Evolutionary conservation across 1,140 invertebrate species (phyloP).

Genomic region (Thaumatotibia leucotreta): DNA sequence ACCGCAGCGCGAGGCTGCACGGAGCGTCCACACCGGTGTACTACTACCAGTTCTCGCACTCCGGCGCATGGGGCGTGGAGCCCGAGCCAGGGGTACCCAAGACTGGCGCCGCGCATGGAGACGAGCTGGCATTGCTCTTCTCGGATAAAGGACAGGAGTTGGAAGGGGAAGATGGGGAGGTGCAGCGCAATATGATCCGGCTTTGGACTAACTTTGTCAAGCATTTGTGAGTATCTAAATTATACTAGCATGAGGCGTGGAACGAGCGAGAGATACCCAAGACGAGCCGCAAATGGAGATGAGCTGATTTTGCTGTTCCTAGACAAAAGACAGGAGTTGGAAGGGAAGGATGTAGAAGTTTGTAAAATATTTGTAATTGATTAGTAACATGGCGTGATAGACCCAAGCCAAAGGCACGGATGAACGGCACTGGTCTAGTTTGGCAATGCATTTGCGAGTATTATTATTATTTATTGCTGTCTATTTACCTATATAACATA

Average conservation of each 20-base stretch:
- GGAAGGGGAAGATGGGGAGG: conserved; percentile 39
- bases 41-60: conserved; percentile 56
- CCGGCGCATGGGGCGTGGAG: conserved; percentile 39
- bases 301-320: conserved; percentile 58
- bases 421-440: no score
- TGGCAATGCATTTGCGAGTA: no score
- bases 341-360: conserved; percentile 44
- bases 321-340: conserved; percentile 25
- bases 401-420: no score
- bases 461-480: no score
- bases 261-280: no score
- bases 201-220: conserved; percentile 64
- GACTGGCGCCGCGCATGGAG: conserved; percentile 54
- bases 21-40: conserved; percentile 39
- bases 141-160: conserved; percentile 30
- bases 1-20: conserved; percentile 45
- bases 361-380: conserved; percentile 58
- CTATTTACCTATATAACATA: no score
- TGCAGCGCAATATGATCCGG: conserved; percentile 38
- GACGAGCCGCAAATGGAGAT: conserved; percentile 60
- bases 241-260: background rate
- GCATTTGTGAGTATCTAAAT: conserved; percentile 46
- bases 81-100: conserved; percentile 36
- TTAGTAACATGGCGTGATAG: no score
- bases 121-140: conserved; percentile 58